Base-by-base conservation (phyloP, 2,113 vertebrate species). In the Aix galericulata region DNA sequence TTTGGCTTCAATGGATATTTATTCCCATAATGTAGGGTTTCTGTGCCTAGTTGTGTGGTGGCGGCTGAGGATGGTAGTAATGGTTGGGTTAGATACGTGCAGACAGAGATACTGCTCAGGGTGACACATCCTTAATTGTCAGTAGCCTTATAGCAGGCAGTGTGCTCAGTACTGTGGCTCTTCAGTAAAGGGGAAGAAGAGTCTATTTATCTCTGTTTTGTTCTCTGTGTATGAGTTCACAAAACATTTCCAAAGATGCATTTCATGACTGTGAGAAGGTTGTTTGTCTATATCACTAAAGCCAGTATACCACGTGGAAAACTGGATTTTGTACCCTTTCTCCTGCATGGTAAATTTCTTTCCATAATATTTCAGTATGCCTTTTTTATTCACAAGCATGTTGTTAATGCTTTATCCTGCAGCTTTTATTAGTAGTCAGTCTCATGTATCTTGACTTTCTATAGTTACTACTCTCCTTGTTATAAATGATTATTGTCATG, bases 101-200 rank as follows among this genome's bases (percentile, higher is more conserved):
- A 92, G 76, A 86, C 55, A 88, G 91, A 85, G 84, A 73, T 88
- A 46, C 53, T 79, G 88, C 86, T 95, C 44, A 69, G 90, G 44
- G 80, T 94, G 77, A 93, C 83, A 69, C 52, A 81, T 93, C 68
- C 78, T 77, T 82, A 92, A 93, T 93, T 96, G 78, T 93, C 60
- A 80, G 31, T 32, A 48, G 42, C 52, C 58, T 86, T 88, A 53
- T 0, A 91, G 69, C 48, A 89, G 69, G n/a, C 92, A 94, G 53
- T 87, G 83, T 93, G 71, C 53, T 94, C 75, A 63, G 62, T n/a
- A 82, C 95, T 92, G 78, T 89, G 71, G 67, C 67, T 91, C 71
- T 91, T 96, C 69, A 93, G 92, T 93, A 55, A 64, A 79, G 62
- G 66, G 44, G 25, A 85, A 82, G 77, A 95, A 95, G 56, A 85